A percentile compares a stretch with the other conserved stretches of the same genome.
phyloP scores from a whole-genome alignment of 2,113 vertebrate species.

The Pimephales promelas region DNA sequence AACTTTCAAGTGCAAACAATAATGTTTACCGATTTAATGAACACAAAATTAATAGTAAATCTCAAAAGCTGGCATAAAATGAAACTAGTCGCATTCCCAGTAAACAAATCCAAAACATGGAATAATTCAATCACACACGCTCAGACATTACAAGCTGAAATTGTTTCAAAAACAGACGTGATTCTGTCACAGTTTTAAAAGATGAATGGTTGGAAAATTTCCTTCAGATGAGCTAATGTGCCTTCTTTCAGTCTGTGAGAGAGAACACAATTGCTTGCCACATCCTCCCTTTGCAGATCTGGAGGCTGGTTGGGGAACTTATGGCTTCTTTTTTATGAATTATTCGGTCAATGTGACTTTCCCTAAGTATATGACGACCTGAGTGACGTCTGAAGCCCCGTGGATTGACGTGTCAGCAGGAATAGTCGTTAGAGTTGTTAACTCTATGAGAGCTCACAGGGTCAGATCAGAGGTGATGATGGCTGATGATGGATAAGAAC shows the following conservation, averaged over 20 bases:
- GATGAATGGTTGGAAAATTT: conserved; percentile 42
- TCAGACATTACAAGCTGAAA: conserved; percentile 25
- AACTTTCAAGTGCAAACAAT: background rate
- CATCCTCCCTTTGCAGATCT: conserved; percentile 11
- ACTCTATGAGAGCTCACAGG: too few relatives aligned
- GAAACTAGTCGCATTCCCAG: background rate
- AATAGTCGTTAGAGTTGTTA: too few relatives aligned
- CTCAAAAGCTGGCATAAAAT: background rate
- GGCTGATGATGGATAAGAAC: background rate
- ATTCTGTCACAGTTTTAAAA: conserved; percentile 20
- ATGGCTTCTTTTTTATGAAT: conserved; percentile 29
- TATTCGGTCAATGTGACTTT: conserved; percentile 20
- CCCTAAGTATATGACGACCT: background rate
- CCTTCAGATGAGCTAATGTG: conserved; percentile 1
- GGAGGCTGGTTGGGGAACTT: background rate
- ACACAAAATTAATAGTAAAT: background rate
- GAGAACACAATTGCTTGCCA: background rate
- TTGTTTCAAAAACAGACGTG: conserved; percentile 32
- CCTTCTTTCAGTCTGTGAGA: background rate
- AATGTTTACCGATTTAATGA: background rate
- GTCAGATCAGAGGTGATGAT: background rate
- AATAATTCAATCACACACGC: background rate
- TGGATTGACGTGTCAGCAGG: background rate
- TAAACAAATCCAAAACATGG: background rate
- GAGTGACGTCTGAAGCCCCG: conserved; percentile 8